Conservation (phyloP, 1,140 invertebrate genomes). For the Cherax destructor region DNA sequence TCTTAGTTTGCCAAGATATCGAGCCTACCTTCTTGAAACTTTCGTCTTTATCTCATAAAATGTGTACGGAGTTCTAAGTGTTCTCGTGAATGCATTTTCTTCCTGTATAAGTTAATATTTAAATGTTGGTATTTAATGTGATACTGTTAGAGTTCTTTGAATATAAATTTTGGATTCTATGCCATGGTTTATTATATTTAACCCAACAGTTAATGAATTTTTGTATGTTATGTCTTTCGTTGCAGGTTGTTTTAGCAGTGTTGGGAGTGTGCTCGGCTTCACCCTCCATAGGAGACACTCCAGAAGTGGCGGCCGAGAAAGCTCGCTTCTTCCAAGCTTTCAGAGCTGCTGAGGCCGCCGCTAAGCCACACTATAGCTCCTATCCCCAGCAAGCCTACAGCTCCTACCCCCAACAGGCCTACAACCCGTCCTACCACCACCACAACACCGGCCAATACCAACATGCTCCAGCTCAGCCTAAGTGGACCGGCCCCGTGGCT, state of each 20-base stretch:
- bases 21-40: too few species aligned
- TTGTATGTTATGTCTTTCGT: neutral
- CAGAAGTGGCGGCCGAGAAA: slow-evolving; percentile 44
- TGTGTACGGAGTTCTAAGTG: too few species aligned
- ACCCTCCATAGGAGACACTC: slow-evolving; percentile 18
- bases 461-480: slow-evolving; percentile 14
- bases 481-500: slow-evolving; percentile 69
- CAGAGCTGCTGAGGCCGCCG: slow-evolving; percentile 15
- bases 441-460: neutral
- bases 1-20: too few species aligned
- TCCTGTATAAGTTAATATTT: too few species aligned
- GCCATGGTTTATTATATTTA: too few species aligned
- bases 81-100: too few species aligned
- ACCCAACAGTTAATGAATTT: too few species aligned
- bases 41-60: too few species aligned
- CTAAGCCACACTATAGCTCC: neutral
- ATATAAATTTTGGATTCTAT: too few species aligned
- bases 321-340: slow-evolving; percentile 34
- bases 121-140: too few species aligned
- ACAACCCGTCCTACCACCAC: neutral
- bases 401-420: neutral
- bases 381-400: neutral
- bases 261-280: slow-evolving; percentile 45
- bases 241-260: slow-evolving; percentile 47
- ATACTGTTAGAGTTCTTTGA: too few species aligned